Conservation (phyloP, 2,113 vertebrate genomes). For the Pseudopodoces humilis region DNA sequence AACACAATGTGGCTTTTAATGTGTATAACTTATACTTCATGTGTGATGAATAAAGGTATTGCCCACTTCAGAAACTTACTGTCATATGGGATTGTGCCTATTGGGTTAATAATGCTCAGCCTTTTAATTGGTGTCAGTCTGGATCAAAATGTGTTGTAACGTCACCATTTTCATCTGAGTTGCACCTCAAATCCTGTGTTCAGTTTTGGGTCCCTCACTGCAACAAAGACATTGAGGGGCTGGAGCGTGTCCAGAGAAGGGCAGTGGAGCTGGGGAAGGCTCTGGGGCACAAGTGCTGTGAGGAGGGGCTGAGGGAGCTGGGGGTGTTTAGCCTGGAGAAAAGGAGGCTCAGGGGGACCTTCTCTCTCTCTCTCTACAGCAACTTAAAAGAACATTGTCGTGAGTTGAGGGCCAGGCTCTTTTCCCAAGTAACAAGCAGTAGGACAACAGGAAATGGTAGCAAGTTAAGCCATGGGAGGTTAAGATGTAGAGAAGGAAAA, state of each 20-base stretch:
- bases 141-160: neutral
- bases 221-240: accelerated
- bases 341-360: neutral
- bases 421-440: neutral
- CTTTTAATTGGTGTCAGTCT: neutral
- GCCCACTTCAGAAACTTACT: neutral
- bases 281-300: neutral
- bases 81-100: neutral
- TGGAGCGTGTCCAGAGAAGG: neutral
- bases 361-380: neutral
- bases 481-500: neutral
- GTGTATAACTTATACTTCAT: neutral
- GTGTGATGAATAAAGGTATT: neutral
- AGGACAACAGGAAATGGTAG: neutral
- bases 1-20: neutral
- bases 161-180: neutral
- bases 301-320: accelerated
- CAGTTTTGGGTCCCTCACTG: neutral
- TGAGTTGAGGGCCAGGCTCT: neutral
- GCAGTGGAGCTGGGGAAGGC: accelerated
- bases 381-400: neutral
- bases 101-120: neutral
- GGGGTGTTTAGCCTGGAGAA: neutral
- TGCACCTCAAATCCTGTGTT: neutral
- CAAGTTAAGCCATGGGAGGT: accelerated